Base-by-base conservation (phyloP, 2,888 invertebrate genomes). In the Andricus quercusramuli region DNA sequence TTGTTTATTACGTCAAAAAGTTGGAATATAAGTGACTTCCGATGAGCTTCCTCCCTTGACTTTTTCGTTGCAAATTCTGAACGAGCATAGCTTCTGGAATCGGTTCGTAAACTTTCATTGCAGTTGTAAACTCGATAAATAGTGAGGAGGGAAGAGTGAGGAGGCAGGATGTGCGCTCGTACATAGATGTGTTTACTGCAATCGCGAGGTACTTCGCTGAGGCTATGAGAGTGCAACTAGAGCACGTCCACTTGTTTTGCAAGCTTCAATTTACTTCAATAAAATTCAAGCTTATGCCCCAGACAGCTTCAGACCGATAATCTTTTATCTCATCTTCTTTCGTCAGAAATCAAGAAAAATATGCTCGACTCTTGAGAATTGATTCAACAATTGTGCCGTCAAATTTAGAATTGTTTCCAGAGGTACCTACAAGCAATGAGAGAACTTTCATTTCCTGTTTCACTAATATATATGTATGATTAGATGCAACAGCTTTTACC, bases 31-130 rank as follows among this genome's bases (percentile, higher is more conserved):
- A 51, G 47, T 70, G 29, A 74, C 74, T 74, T 74, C 37, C 56
- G 56, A 56, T 74, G 70, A 29, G 22, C 20, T 74, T 11, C 20
- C 29, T 56, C 37, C 32, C n/a, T 11, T 25, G 15, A 68, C 13
- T 32, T 32, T 74, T 56, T 56, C 74, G 56, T 74, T 51, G 20
- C 32, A 74, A 32, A 74, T 32, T 74, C 32, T 51, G 47, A 25
- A 70, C 47, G 29, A 70, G 70, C 70, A 37, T 47, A 47, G 68
- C 67, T 67, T 47, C 25, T 25, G 77, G 66, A 78, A 81, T 81
- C 82, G 86, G 80, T 84, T 81, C 84, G 85, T 86, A 84, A 84
- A 86, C 82, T 85, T 86, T 86, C 83, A 86, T 83, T 79, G 82
- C 84, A 79, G 83, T 83, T 84, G 83, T 83, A 83, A 86, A 85